Base-by-base conservation (phyloP, 2,113 vertebrate genomes). In the Hypanus sabinus region DNA sequence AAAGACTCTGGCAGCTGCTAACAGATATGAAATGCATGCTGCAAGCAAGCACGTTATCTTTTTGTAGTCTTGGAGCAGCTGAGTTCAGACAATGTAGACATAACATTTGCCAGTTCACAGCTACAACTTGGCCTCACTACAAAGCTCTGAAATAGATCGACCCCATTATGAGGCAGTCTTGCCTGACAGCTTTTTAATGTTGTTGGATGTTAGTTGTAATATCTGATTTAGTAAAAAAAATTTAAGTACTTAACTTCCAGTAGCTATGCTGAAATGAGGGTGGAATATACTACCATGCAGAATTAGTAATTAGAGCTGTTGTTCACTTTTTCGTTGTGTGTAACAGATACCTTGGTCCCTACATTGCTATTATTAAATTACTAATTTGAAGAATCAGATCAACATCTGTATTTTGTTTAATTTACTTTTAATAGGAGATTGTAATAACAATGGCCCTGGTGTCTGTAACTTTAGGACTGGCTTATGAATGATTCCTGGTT, bases 21-120 rank as follows among this genome's bases (percentile, higher is more conserved):
- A 93, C 38, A 93, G 91, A 93, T 73, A 70, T 75, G 91, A 93
- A 75, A 75, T 46, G 70, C 91, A 93, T 20, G 91, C 91, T 71
- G 70, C 70, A 93, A 70, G 18, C 68, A 75, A 55, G 68, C 70
- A 55, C 55, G 36, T 38, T 38, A 73, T 75, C 91, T 27, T 33
- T 71, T 65, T 75, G 38, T 70, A 93, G 46, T 92, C 70, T 55
- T 14, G 20, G 91, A 73, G 70, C 91, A 93, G 68, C 91, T 93
- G 36, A 73, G 65, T 36, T 30, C 70, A 75, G 22, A 46, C 36
- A 93, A 55, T 1, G 36, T 93, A 93, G 91, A 93, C 91, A 93
- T 38, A 93, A 93, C 91, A 73, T 55, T 7, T 22, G 38, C 5
- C 38, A 46, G 8, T 14, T 93, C 38, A 12, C 90, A 93, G 11